Evolutionary conservation across 30 jellyfish, hydroid and myxozoan genomes (phyloP).

Genomic region (Cassiopea xamachana): DNA sequence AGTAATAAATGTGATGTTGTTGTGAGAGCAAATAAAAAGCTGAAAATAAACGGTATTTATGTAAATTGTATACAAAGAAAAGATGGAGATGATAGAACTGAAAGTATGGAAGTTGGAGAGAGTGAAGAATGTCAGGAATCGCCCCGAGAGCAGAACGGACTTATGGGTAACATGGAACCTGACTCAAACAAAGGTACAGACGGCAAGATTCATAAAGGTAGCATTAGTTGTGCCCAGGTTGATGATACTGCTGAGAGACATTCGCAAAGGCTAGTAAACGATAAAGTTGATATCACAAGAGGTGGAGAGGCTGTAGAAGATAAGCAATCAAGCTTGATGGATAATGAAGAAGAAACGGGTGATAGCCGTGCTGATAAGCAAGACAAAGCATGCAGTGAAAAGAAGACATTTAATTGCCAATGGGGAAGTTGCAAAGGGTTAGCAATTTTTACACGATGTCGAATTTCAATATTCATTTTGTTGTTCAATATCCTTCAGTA

Average conservation of each 20-base stretch:
- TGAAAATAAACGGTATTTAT: constrained; percentile 28
- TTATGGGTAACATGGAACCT: neutral
- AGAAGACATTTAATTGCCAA: constrained; percentile 33
- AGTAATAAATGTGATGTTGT: constrained; percentile 4
- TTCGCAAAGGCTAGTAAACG: neutral
- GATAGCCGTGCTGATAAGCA: neutral
- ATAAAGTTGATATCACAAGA: neutral
- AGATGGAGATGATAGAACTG: constrained; percentile 15
- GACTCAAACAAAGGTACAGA: no score
- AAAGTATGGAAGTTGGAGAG: neutral
- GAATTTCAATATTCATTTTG: no score
- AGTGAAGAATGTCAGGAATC: neutral
- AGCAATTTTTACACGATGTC: neutral
- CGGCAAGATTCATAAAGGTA: neutral
- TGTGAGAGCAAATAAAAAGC: constrained; percentile 3
- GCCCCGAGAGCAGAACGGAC: neutral
- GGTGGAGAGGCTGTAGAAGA: neutral
- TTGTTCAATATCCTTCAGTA: no score
- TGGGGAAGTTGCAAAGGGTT: constrained; percentile 58
- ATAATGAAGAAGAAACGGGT: neutral
- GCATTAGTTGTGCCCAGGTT: neutral
- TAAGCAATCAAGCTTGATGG: neutral
- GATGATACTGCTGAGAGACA: neutral
- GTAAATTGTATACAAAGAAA: constrained; percentile 7
- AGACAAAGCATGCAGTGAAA: constrained; percentile 22